These are phyloP conservation scores for Eidolon helvum DNA, from an alignment of 2,113 vertebrate species.

Conservation along the genomic window DNA sequence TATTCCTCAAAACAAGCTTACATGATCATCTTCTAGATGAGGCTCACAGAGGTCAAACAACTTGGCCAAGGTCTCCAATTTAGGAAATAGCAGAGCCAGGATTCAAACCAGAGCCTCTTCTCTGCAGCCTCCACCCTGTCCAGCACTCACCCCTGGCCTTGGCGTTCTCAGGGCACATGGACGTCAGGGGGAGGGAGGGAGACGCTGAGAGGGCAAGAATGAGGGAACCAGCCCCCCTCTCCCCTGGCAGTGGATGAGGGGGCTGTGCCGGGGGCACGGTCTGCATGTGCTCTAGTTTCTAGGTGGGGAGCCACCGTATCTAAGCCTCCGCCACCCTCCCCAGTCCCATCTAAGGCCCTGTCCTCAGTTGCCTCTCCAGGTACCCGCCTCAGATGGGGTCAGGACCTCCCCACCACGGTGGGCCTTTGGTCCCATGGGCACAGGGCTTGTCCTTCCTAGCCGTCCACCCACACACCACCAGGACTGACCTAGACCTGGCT, in stretches of 20 bases:
- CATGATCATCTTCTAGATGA: not conserved
- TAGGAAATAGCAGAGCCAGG: not conserved
- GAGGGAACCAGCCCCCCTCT: not conserved
- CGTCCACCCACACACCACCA: not conserved
- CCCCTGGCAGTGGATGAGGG: not conserved
- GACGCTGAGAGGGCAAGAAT: not conserved
- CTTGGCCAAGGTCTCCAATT: not conserved
- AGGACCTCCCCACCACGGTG: not conserved
- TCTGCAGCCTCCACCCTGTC: not conserved
- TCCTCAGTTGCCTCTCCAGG: not conserved
- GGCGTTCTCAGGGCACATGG: not conserved
- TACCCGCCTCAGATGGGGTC: not conserved
- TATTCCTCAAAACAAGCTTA: not conserved
- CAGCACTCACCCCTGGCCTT: not conserved
- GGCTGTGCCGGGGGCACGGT: accelerated
- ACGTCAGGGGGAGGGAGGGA: too few species aligned
- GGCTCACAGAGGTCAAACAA: not conserved
- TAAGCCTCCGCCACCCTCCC: not conserved
- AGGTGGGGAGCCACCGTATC: not conserved
- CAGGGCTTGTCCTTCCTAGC: not conserved
- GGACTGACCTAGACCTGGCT: not conserved
- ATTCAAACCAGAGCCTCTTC: not conserved
- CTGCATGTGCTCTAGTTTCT: not conserved
- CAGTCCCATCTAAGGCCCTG: not conserved
- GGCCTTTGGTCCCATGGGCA: not conserved